Evolutionary conservation across 2,113 vertebrate species (phyloP), one percentile per base, ranked within the genome.

Genomic region (Oryzias melastigma): DNA sequence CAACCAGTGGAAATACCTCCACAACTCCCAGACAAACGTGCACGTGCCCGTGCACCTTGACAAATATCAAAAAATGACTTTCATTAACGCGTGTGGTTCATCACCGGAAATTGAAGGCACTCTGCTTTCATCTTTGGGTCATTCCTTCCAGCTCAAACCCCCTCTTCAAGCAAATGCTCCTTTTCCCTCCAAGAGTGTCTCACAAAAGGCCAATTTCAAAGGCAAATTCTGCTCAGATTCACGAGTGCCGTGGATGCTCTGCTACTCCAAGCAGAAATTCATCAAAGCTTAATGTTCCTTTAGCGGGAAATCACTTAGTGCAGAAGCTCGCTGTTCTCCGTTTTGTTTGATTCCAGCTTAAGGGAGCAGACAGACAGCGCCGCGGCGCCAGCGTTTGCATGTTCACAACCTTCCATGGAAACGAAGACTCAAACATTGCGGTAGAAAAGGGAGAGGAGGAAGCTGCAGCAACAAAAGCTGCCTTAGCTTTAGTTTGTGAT

Each of bases 121-220:
- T 82, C 78, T 82, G 67, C 74, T 82, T 85, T 80, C 58, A 80
- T 84, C 71, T 85, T 55, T 17, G 66, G 86, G 77, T 80, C 78
- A 65, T 80, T 84, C 60, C 61, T 65, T 54, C 42, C 17, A 76
- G 63, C 58, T 68, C 65, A 78, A 74, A 79, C 61, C 60, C 71
- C 68, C 62, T 71, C 71, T 78, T 82, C 74, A 79, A 81, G 75
- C 76, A 58, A 73, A 73, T 59, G 62, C 43, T 60, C 50, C 65
- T 75, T 57, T 59, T 73, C n/a, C 16, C 61, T 80, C 71, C 85
- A 70, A 86, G 80, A 81, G 82, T 58, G 67, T 67, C 58, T 66
- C 76, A 85, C 82, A 86, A 86, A 86, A 61, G 62, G 56, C 53
- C 75, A 64, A 83, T 89, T 85, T 86, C 87, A 89, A 89, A 85